Percentiles rank a stretch among this genome's conserved stretches.
Evolutionary conservation across 2,797 vertebrate species (phyloP).

Genomic region (Trematomus bernacchii): DNA sequence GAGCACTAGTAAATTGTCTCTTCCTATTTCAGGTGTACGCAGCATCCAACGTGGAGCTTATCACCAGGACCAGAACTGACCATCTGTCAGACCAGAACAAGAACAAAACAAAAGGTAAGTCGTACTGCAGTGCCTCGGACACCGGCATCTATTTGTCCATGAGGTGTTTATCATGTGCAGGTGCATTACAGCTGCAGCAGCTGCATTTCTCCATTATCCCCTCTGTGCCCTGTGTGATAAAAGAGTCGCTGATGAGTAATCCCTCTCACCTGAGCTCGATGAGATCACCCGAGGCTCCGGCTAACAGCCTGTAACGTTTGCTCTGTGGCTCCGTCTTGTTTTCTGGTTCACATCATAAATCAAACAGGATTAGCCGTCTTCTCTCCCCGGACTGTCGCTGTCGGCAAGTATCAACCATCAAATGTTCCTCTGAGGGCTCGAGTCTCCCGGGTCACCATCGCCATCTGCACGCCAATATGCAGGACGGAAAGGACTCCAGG

Average conservation of each 20-base stretch:
- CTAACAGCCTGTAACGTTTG: slow-evolving; percentile 31
- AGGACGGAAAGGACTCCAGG: slow-evolving; percentile 22
- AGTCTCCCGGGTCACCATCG: slow-evolving; percentile 42
- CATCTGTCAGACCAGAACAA: slow-evolving; percentile 97
- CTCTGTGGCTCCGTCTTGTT: slow-evolving; percentile 37
- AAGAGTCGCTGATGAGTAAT: slow-evolving; percentile 40
- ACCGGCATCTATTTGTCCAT: not conserved
- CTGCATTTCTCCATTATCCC: slow-evolving; percentile 20
- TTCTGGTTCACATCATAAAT: slow-evolving; percentile 68
- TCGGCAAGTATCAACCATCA: slow-evolving; percentile 61
- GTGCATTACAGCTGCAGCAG: slow-evolving; percentile 2
- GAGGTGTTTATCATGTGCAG: not conserved
- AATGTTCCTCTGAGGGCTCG: slow-evolving; percentile 32
- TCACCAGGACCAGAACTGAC: slow-evolving; percentile 96
- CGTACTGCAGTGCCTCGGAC: not conserved
- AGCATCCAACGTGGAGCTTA: slow-evolving; percentile 96
- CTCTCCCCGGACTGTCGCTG: slow-evolving; percentile 48
- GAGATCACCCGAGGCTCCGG: slow-evolving; percentile 33
- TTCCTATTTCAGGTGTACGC: slow-evolving; percentile 90
- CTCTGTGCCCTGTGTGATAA: slow-evolving; percentile 26
- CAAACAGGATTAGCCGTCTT: slow-evolving; percentile 62
- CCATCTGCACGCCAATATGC: slow-evolving; percentile 38
- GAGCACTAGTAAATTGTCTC: not conserved
- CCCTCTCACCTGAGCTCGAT: slow-evolving; percentile 47
- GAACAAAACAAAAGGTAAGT: slow-evolving; percentile 93